phyloP scores from a whole-genome alignment of 1,140 invertebrate species.

The Lethocerus indicus region DNA sequence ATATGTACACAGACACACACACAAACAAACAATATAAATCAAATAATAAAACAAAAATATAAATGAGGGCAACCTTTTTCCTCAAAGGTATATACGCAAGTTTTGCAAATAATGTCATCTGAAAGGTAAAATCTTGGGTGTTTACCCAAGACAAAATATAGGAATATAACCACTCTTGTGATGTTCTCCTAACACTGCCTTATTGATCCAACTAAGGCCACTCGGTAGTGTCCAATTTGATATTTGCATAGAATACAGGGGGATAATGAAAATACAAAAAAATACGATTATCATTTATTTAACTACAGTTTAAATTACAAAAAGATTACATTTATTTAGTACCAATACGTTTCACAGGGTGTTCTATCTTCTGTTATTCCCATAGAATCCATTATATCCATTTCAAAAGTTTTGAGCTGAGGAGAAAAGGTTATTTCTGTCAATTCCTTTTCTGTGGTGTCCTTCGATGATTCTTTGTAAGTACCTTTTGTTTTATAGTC shows the following conservation, averaged over 20 bases:
- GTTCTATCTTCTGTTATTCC: slow-evolving; percentile 72
- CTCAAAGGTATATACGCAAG: no score
- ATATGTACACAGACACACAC: no score
- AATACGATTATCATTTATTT: background rate
- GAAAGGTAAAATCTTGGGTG: no score
- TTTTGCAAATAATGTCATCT: no score
- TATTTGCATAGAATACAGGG: background rate
- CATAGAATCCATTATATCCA: slow-evolving; percentile 89
- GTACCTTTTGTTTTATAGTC: slow-evolving; percentile 63
- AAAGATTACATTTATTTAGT: slow-evolving; percentile 33
- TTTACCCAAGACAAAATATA: no score
- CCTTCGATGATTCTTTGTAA: slow-evolving; percentile 60
- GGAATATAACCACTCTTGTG: no score
- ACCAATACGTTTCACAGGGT: slow-evolving; percentile 71
- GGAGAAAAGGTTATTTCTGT: slow-evolving; percentile 63
- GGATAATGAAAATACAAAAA: background rate
- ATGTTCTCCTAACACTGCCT: no score
- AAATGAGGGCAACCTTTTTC: no score
- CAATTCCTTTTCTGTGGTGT: slow-evolving; percentile 51
- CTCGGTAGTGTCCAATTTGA: no score
- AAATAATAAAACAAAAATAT: no score
- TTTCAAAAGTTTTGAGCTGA: slow-evolving; percentile 75
- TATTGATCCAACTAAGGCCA: no score
- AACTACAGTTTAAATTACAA: background rate
- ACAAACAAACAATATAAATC: no score